Conservation (phyloP, 2,113 vertebrate species). For the Protobothrops flavoviridis region DNA sequence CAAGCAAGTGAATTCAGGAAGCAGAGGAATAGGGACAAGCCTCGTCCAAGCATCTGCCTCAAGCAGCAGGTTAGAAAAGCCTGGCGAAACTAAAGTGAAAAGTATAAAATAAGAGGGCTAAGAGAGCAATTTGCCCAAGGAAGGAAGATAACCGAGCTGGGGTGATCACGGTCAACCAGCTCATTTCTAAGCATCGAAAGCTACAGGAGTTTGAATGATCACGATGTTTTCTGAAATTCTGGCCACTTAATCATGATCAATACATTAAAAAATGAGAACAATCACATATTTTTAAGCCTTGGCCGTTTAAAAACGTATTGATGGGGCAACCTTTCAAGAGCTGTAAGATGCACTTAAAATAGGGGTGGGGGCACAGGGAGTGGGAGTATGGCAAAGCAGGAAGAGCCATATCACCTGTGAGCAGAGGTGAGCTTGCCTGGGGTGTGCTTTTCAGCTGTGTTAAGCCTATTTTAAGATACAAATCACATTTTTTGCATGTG, state of each 20-base stretch:
- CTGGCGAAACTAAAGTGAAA: background rate
- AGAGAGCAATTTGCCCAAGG: background rate
- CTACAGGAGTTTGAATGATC: background rate
- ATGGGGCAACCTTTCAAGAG: background rate
- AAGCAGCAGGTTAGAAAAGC: background rate
- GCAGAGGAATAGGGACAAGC: background rate
- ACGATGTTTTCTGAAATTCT: background rate
- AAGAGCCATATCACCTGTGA: background rate
- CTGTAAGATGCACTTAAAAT: background rate
- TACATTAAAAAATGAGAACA: background rate
- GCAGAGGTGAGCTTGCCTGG: background rate
- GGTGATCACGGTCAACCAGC: background rate
- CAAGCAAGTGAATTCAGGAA: background rate
- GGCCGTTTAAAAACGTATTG: background rate
- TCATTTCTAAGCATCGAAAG: background rate
- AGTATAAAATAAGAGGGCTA: background rate
- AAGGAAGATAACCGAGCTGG: background rate
- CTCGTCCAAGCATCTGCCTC: background rate
- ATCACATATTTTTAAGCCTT: background rate
- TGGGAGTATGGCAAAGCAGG: background rate
- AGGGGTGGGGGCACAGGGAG: background rate
- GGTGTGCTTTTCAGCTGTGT: background rate
- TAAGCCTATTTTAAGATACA: background rate
- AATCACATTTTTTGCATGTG: background rate
- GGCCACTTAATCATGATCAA: background rate